Conservation (phyloP, 2,888 invertebrate genomes). For the Spisula solida region DNA sequence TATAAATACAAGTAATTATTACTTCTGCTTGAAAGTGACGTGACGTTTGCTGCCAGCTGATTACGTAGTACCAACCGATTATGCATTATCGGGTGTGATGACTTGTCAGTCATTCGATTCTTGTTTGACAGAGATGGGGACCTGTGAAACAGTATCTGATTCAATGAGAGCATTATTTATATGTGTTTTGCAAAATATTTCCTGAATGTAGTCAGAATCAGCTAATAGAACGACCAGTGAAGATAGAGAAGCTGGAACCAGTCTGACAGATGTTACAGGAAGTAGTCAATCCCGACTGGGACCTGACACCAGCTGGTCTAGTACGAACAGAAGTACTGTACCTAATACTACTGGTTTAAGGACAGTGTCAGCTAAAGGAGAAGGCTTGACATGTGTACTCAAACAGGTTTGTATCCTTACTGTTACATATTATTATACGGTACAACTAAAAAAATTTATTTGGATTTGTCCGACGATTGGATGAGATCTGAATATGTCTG, state of each 20-base stretch:
- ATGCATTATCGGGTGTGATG: too few relatives aligned
- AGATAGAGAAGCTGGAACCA: constrained; percentile 31
- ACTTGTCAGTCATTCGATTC: too few relatives aligned
- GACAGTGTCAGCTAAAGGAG: constrained; percentile 74
- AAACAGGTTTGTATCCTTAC: constrained; percentile 68
- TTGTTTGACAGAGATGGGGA: too few relatives aligned
- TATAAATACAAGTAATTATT: too few relatives aligned
- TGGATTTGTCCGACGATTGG: too few relatives aligned
- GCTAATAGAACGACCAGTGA: constrained; percentile 34
- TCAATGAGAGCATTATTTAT: not conserved
- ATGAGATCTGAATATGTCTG: too few relatives aligned
- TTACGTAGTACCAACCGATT: too few relatives aligned
- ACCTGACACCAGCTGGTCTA: not conserved
- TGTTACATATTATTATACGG: too few relatives aligned
- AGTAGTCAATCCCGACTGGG: constrained; percentile 9
- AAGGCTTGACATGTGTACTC: constrained; percentile 74
- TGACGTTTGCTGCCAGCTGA: too few relatives aligned
- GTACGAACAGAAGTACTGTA: not conserved
- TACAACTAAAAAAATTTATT: too few relatives aligned
- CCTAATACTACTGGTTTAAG: constrained; percentile 38
- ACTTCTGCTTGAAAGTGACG: too few relatives aligned
- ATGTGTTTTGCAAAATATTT: constrained; percentile 40
- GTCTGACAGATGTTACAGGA: constrained; percentile 42
- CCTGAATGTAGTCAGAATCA: constrained; percentile 64
- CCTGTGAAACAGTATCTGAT: not conserved